A percentile compares a stretch with the other conserved stretches of the same genome.
Evolutionary conservation across 2,113 vertebrate species (phyloP).

Genomic region (Calypte anna): DNA sequence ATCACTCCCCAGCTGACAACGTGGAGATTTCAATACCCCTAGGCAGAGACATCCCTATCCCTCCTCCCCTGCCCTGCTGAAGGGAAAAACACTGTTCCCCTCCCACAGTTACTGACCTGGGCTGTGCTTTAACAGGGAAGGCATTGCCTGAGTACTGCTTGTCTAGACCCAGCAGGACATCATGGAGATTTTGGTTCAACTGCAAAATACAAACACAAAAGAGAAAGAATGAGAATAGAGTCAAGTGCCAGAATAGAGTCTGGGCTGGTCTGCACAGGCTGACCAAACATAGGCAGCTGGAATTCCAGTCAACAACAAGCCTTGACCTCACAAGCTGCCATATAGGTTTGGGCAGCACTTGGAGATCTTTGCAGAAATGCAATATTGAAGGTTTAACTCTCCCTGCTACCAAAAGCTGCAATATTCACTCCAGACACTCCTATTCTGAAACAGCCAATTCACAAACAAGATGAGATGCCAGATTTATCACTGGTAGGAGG

Average conservation of each 20-base stretch:
- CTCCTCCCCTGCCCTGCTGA: not conserved
- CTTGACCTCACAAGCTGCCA: not conserved
- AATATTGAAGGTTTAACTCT: not conserved
- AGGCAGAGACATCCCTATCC: not conserved
- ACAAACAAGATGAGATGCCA: not conserved
- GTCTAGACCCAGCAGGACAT: conserved; percentile 88
- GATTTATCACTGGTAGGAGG: not conserved
- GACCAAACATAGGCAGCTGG: not conserved
- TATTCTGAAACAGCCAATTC: not conserved
- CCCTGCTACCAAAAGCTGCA: not conserved
- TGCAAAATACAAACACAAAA: conserved; percentile 72
- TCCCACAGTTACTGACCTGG: conserved; percentile 75
- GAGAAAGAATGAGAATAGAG: not conserved
- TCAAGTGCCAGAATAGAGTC: not conserved
- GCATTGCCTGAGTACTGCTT: conserved; percentile 80
- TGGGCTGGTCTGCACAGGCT: not conserved
- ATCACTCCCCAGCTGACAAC: not conserved
- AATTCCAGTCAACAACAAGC: not conserved
- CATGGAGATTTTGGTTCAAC: conserved; percentile 92
- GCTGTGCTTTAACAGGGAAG: conserved; percentile 80
- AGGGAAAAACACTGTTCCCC: not conserved
- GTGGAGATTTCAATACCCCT: not conserved
- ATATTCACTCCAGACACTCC: not conserved
- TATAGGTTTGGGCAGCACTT: not conserved
- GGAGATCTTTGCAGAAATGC: not conserved